Conservation (phyloP, 1,140 invertebrate species). For the Temnothorax curvispinosus region DNA sequence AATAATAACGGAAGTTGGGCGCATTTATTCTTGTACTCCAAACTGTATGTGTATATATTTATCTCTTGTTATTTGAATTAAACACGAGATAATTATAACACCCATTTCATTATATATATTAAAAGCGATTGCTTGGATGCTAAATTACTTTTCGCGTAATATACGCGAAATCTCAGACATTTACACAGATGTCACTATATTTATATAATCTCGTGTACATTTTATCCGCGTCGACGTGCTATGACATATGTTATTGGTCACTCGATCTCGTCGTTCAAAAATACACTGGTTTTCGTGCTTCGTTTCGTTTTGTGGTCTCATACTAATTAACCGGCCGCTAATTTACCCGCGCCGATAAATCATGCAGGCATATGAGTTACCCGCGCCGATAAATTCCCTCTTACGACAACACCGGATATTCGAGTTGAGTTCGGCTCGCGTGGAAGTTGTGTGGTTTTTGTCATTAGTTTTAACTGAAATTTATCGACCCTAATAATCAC, state of each 20-base stretch:
- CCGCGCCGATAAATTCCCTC: conserved; percentile 62
- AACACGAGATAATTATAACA: background rate
- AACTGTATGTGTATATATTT: background rate
- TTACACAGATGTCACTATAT: background rate
- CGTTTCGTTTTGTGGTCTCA: conserved; percentile 54
- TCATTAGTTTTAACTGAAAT: conserved; percentile 68
- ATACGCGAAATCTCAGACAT: background rate
- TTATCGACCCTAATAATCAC: conserved; percentile 65
- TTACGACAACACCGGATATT: conserved; percentile 53
- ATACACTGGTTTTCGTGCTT: conserved; percentile 29
- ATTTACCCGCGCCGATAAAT: conserved; percentile 58
- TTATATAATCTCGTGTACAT: background rate
- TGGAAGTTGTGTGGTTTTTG: conserved; percentile 47
- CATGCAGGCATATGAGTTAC: conserved; percentile 52
- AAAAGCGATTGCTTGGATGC: background rate
- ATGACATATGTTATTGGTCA: conserved; percentile 49
- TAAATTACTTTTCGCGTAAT: background rate
- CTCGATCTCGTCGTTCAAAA: conserved; percentile 36
- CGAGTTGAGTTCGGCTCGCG: conserved; percentile 41
- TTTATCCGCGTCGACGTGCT: conserved; percentile 2
- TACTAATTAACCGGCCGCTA: conserved; percentile 68
- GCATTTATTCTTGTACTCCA: background rate
- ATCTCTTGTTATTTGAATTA: background rate
- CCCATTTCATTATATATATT: background rate
- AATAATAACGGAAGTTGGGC: background rate